Conservation (phyloP, 2,113 vertebrate genomes). For the Sciurus niger region DNA sequence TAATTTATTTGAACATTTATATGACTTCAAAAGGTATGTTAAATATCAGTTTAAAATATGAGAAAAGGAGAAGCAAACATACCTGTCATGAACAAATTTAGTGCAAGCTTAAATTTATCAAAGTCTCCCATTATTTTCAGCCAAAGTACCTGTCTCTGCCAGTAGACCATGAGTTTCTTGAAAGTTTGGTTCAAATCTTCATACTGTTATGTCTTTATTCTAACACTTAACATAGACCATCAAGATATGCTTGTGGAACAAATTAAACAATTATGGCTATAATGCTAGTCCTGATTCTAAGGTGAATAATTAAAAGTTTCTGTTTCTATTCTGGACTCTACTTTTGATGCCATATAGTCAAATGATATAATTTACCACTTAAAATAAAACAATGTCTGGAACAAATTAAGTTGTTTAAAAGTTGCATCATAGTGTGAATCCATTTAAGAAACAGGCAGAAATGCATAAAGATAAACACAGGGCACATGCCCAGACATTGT, state of each 20-base stretch:
- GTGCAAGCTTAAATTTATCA: background rate
- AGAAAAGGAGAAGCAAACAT: background rate
- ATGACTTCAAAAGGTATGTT: background rate
- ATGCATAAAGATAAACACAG: background rate
- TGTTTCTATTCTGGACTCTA: background rate
- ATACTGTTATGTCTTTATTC: background rate
- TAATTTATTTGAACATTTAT: background rate
- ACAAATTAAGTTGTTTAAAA: background rate
- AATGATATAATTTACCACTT: background rate
- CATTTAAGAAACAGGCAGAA: background rate
- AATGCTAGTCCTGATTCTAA: background rate
- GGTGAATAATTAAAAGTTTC: background rate
- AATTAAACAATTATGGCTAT: background rate
- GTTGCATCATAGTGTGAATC: background rate
- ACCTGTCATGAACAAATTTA: background rate
- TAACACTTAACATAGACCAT: background rate
- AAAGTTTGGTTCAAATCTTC: background rate
- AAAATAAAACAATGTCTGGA: background rate
- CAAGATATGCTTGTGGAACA: background rate
- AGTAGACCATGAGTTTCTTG: background rate
- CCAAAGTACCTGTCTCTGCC: background rate
- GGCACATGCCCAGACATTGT: background rate
- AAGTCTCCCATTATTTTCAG: background rate
- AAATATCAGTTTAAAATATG: background rate
- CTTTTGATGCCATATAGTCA: background rate